phyloP scores from a whole-genome alignment of 2,113 vertebrate genomes.

The Campylomormyrus tamandua region DNA sequence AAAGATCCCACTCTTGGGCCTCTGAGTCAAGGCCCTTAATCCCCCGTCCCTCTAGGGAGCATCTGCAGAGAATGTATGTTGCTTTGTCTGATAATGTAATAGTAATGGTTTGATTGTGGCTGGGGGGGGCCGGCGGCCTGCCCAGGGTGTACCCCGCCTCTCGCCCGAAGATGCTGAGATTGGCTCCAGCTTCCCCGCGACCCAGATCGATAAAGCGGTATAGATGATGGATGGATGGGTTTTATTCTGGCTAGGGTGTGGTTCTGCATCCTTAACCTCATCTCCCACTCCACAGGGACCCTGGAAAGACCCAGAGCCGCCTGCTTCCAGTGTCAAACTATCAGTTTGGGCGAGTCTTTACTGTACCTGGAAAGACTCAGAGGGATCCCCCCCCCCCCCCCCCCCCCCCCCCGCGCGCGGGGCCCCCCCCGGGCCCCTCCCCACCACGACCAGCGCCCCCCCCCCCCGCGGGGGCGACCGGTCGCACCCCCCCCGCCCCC shows the following conservation, averaged over 20 bases:
- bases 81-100: not conserved
- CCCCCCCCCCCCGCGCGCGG: too few species aligned
- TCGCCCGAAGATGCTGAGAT: too few species aligned
- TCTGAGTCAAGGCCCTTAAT: not conserved
- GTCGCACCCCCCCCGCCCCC: too few species aligned
- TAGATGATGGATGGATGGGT: too few species aligned
- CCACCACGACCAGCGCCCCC: too few species aligned
- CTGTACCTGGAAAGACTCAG: not conserved
- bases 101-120: not conserved
- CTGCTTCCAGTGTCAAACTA: not conserved
- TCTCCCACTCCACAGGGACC: not conserved
- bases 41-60: too few species aligned
- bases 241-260: not conserved
- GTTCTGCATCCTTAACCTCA: not conserved
- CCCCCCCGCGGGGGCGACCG: too few species aligned
- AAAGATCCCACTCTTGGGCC: not conserved
- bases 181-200: too few species aligned
- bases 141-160: too few species aligned
- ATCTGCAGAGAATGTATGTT: not conserved
- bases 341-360: not conserved
- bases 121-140: too few species aligned
- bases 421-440: too few species aligned
- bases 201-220: too few species aligned
- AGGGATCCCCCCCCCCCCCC: not conserved
- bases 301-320: not conserved